Conservation (phyloP, 2,888 invertebrate species). For the Geotrupes spiniger region DNA sequence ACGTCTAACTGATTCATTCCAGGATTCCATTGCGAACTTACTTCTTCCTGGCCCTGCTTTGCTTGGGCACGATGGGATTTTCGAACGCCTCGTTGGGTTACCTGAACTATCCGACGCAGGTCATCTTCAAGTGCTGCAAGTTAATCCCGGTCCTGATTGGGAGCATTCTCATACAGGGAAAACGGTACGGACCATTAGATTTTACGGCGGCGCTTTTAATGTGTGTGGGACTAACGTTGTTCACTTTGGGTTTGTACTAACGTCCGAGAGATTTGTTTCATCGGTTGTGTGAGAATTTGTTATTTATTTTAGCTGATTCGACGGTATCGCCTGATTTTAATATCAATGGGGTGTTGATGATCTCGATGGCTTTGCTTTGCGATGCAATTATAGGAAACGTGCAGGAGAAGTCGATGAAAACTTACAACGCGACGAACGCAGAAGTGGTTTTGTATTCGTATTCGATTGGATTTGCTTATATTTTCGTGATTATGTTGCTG, state of each 20-base stretch:
- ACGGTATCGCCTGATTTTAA: conserved; percentile 74
- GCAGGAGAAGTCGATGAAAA: conserved; percentile 93
- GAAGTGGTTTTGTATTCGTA: conserved; percentile 94
- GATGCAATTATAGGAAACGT: conserved; percentile 97
- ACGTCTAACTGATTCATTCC: conserved; percentile 39
- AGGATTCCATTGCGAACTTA: conserved; percentile 85
- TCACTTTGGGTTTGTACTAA: conserved; percentile 76
- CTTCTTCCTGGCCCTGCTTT: conserved; percentile 76
- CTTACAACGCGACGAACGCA: conserved; percentile 76
- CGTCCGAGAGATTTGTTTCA: conserved; percentile 8
- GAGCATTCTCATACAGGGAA: conserved; percentile 88
- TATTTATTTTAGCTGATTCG: conserved; percentile 63
- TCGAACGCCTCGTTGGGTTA: conserved; percentile 93
- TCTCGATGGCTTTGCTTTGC: conserved; percentile 82
- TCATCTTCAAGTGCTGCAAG: conserved; percentile 98
- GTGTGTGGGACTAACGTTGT: conserved; percentile 87
- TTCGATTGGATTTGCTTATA: conserved; percentile 79
- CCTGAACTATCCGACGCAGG: conserved; percentile 94
- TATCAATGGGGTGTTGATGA: conserved; percentile 68
- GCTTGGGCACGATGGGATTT: conserved; percentile 93
- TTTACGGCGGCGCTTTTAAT: conserved; percentile 80
- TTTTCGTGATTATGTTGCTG: conserved; percentile 68
- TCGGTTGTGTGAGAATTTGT: too few relatives aligned
- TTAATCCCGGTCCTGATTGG: conserved; percentile 93
- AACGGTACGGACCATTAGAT: conserved; percentile 79